Base-by-base conservation (phyloP, 2,113 vertebrate species). In the Pterocles burchelli region DNA sequence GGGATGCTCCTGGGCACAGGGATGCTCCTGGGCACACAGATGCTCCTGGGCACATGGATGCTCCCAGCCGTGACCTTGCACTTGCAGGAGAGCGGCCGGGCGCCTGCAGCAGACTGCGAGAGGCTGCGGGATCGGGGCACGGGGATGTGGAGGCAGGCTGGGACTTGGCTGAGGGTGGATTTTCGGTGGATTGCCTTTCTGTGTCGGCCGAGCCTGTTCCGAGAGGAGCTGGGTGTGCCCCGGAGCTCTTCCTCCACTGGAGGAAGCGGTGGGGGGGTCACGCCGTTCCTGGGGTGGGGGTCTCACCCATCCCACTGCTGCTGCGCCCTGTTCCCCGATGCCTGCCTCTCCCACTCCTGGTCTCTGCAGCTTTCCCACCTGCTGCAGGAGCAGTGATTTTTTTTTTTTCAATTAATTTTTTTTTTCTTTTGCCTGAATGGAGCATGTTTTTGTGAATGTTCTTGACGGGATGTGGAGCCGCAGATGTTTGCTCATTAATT, bases 401-500 rank as follows among this genome's bases (percentile, higher is more conserved):
- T 17, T 7, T 74, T 29, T 67, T 61, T 63, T 55, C 49, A 26
- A 26, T 38, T 45, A 34, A 31, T 38, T 41, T 28, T 29, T 55
- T 55, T 34, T 19, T 68, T 6, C 8, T 20, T 20, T 24, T 15
- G 5, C 58, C 41, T 76, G 38, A 85, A 84, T 33, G 46, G 71
- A 63, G 54, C 1, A 1, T 12, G 19, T 38, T 41, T 62, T 62
- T 83, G 78, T 66, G 85, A 61, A 13, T 18, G 29, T 36, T 51
- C 65, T 33, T 51, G 21, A 8, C 1, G 76, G 89, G 55, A 67
- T 28, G 67, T 36, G 70, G 41, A 43, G 61, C 88, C 3, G 17
- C 95, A 96, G 85, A 71, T 90, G 89, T 63, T 48, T 76, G 48
- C 80, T 92, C 76, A 43, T 91, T 75, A 59, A 84, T 77, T 68